phyloP scores from a whole-genome alignment of 2,888 invertebrate species.

The Campoplex capitator region DNA sequence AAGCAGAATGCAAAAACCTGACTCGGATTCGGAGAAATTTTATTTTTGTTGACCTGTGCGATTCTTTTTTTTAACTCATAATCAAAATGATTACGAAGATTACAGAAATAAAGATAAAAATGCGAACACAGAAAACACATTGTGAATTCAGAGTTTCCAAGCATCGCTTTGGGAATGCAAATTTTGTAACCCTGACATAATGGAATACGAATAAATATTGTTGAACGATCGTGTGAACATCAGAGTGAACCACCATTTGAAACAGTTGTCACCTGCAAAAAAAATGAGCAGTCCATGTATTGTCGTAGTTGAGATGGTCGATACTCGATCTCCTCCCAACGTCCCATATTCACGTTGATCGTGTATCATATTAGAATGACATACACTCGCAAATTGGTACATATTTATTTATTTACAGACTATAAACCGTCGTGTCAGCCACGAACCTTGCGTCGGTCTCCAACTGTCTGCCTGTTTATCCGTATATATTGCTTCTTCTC shows the following conservation, averaged over 20 bases:
- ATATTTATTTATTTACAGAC: slow-evolving; percentile 55
- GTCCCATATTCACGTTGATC: slow-evolving; percentile 66
- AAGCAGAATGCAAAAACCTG: too few relatives aligned
- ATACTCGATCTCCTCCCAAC: slow-evolving; percentile 68
- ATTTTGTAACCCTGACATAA: too few relatives aligned
- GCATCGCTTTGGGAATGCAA: too few relatives aligned
- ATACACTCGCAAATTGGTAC: slow-evolving; percentile 55
- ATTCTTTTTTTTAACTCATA: too few relatives aligned
- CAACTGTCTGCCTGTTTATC: slow-evolving; percentile 12
- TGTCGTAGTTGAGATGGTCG: slow-evolving; percentile 59
- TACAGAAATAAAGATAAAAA: too few relatives aligned
- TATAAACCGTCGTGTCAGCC: slow-evolving; percentile 58
- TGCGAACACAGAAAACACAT: too few relatives aligned
- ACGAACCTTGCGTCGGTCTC: slow-evolving; percentile 50
- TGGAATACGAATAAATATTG: not conserved
- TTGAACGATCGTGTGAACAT: not conserved
- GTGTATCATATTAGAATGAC: slow-evolving; percentile 34
- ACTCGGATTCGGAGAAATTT: too few relatives aligned
- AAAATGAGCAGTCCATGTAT: slow-evolving; percentile 31
- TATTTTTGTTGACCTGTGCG: too few relatives aligned
- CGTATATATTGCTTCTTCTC: not conserved
- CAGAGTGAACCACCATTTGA: not conserved
- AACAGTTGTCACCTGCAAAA: slow-evolving; percentile 15
- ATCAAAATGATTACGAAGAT: too few relatives aligned
- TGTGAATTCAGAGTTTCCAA: too few relatives aligned